Percentiles rank a stretch among this genome's conserved stretches.
Evolutionary conservation across 2,113 vertebrate genomes (phyloP).

Genomic region (Empidonax traillii): DNA sequence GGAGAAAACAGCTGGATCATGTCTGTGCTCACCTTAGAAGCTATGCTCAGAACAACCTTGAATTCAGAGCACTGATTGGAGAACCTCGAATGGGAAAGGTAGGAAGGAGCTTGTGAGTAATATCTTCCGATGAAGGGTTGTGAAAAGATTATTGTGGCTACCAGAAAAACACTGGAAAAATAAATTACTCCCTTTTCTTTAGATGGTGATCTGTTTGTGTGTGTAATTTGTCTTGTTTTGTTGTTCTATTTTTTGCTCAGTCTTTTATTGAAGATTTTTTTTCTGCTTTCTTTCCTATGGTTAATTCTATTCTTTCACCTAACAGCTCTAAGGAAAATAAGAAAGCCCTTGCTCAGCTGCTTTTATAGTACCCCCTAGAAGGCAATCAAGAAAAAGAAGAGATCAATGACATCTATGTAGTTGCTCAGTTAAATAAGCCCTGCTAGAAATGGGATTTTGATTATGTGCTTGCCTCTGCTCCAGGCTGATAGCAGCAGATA

Average conservation of each 20-base stretch:
- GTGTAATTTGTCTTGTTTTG: background rate
- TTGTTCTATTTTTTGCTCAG: background rate
- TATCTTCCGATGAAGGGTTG: background rate
- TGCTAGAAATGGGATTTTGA: background rate
- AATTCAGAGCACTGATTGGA: constrained; percentile 89
- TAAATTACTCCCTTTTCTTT: background rate
- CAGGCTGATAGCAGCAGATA: background rate
- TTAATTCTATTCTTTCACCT: background rate
- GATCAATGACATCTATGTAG: background rate
- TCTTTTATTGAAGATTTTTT: background rate
- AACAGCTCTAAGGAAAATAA: background rate
- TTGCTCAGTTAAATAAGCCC: background rate
- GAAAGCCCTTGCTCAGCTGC: background rate
- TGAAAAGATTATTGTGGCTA: background rate
- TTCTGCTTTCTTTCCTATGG: background rate
- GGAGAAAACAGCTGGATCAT: constrained; percentile 95
- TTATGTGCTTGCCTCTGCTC: background rate
- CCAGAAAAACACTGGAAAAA: background rate
- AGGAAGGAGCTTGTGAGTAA: background rate
- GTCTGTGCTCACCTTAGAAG: constrained; percentile 89
- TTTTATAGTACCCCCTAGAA: background rate
- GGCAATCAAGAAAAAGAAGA: background rate
- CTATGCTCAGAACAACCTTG: constrained; percentile 87
- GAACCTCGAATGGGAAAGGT: constrained; percentile 94
- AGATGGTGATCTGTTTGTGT: background rate